Conservation (phyloP, 2,113 vertebrate genomes). For the Acrocephalus arundinaceus region DNA sequence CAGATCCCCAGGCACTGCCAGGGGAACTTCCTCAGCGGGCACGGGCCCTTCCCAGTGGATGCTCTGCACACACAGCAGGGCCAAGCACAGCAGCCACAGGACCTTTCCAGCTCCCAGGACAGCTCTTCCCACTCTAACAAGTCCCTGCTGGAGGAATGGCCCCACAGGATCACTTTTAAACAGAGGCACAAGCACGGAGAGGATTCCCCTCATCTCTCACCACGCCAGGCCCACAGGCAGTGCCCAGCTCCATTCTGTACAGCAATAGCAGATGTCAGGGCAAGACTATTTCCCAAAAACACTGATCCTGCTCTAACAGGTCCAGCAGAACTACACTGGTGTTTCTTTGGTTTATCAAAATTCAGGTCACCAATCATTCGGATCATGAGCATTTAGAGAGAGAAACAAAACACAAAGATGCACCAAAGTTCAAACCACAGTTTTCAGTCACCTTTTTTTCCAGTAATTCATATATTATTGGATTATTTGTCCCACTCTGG, state of each 20-base stretch:
- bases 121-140: not conserved
- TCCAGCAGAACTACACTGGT: not conserved
- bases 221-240: fast-evolving
- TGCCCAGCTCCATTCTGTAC: not conserved
- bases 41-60: fast-evolving
- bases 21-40: not conserved
- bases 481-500: not conserved
- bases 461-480: not conserved
- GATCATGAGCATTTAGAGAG: not conserved
- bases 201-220: not conserved
- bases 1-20: fast-evolving
- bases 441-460: not conserved
- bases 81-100: not conserved
- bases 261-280: not conserved
- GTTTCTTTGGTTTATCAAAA: not conserved
- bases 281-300: not conserved
- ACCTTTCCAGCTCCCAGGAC: not conserved
- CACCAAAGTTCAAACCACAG: not conserved
- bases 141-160: not conserved
- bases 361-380: not conserved
- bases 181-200: fast-evolving
- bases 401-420: not conserved
- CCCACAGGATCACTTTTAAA: not conserved
- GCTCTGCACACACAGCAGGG: not conserved
- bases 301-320: not conserved